These are phyloP conservation scores for Coreius guichenoti DNA, from an alignment of 2,797 vertebrate species.

Conservation along the genomic window DNA sequence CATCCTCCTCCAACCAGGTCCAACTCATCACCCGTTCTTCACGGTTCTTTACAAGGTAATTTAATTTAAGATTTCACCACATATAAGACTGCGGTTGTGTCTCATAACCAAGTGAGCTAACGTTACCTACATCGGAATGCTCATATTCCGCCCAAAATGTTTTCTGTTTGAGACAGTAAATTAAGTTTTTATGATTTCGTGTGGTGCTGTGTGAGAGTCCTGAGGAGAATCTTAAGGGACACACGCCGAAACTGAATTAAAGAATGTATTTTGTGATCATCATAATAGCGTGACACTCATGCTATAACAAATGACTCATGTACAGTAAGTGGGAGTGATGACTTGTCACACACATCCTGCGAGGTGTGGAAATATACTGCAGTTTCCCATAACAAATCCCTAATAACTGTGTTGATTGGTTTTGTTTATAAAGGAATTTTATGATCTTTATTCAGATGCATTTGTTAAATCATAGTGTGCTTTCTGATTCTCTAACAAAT, in stretches of 20 bases:
- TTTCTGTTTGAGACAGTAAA: background rate
- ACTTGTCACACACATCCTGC: background rate
- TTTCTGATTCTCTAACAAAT: background rate
- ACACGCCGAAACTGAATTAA: background rate
- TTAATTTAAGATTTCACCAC: background rate
- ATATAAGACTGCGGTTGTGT: background rate
- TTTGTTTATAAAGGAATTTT: background rate
- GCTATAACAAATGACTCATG: slow-evolving; percentile 2
- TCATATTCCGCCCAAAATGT: background rate
- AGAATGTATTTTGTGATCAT: background rate
- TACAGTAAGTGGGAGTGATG: background rate
- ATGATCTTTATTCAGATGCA: background rate
- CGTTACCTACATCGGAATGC: background rate
- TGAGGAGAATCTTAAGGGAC: background rate
- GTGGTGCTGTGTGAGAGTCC: background rate
- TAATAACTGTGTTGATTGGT: no score
- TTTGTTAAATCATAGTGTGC: background rate
- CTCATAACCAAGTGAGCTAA: background rate
- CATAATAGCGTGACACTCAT: background rate
- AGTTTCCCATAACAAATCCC: background rate
- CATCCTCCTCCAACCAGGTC: background rate
- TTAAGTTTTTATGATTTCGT: background rate
- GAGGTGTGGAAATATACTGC: background rate
- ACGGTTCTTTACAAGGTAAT: slow-evolving; percentile 34
- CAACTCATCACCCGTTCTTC: background rate